A percentile compares a stretch with the other conserved stretches of the same genome.
These are phyloP conservation scores for Cybosia mesomella DNA, from an alignment of 2,888 invertebrate species.

Conservation along the genomic window DNA sequence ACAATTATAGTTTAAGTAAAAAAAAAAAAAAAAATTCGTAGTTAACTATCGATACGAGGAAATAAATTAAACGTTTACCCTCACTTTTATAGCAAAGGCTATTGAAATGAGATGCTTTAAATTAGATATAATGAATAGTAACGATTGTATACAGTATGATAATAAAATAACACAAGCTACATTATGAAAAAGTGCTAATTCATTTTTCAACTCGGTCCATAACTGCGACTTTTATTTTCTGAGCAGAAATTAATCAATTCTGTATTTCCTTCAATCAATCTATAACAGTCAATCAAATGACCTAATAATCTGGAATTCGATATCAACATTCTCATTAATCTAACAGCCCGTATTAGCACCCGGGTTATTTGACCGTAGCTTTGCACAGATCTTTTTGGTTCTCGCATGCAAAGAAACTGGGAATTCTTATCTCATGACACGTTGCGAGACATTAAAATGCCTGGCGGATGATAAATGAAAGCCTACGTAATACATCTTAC, in stretches of 20 bases:
- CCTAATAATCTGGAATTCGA: slow-evolving; percentile 8
- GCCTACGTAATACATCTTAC: slow-evolving; percentile 66
- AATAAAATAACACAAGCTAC: no score
- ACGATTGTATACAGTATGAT: background rate
- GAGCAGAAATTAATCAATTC: background rate
- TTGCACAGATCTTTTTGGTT: slow-evolving; percentile 35
- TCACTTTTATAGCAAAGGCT: background rate
- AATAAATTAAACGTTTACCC: background rate
- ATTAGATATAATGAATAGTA: background rate
- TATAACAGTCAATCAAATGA: slow-evolving; percentile 9
- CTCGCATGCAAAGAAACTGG: slow-evolving; percentile 42
- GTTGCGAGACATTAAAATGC: slow-evolving; percentile 61
- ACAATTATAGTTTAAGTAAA: no score
- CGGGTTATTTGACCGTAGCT: slow-evolving; percentile 28
- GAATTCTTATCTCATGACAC: slow-evolving; percentile 59
- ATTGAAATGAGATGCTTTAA: background rate
- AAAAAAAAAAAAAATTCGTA: no score
- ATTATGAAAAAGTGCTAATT: background rate
- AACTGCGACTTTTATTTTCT: background rate
- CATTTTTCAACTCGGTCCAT: background rate
- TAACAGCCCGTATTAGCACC: slow-evolving; percentile 22
- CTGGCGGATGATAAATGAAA: slow-evolving; percentile 66
- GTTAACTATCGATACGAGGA: slow-evolving; percentile 4
- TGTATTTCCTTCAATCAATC: slow-evolving; percentile 13
- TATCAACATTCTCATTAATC: slow-evolving; percentile 19